Evolutionary conservation across 2,797 vertebrate species (phyloP).

Genomic region (Rhabdophis nuchalis): DNA sequence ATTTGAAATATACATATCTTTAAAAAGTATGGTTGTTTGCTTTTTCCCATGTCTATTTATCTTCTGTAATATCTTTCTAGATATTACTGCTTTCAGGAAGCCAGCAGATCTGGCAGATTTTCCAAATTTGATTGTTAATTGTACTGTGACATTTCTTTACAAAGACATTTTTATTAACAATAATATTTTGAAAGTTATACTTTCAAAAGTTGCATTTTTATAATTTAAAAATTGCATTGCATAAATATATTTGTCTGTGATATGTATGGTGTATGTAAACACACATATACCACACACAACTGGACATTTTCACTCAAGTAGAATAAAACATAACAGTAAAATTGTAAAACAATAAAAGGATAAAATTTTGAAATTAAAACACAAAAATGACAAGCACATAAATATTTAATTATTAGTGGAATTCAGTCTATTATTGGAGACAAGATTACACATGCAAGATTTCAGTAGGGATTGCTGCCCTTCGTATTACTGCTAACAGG

Average conservation of each 20-base stretch:
- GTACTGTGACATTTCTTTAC: background rate
- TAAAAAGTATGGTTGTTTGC: background rate
- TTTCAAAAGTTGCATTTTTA: background rate
- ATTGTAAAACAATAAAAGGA: background rate
- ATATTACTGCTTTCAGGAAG: background rate
- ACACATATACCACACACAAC: background rate
- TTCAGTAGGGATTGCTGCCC: background rate
- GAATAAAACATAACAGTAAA: background rate
- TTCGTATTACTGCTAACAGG: background rate
- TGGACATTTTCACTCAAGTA: background rate
- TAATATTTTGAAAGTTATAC: background rate
- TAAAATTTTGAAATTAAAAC: background rate
- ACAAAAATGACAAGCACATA: background rate
- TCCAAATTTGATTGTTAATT: background rate
- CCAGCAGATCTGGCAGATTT: background rate
- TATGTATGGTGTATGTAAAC: background rate
- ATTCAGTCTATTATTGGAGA: background rate
- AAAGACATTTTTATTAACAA: background rate
- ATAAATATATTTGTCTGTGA: background rate
- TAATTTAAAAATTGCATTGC: background rate
- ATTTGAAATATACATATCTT: conserved; percentile 3
- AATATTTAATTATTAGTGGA: background rate
- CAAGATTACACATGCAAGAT: background rate
- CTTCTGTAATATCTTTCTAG: background rate
- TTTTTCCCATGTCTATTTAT: background rate